These are phyloP conservation scores for Ageneiosus marmoratus DNA, from an alignment of 2,113 vertebrate species.

Conservation along the genomic window DNA sequence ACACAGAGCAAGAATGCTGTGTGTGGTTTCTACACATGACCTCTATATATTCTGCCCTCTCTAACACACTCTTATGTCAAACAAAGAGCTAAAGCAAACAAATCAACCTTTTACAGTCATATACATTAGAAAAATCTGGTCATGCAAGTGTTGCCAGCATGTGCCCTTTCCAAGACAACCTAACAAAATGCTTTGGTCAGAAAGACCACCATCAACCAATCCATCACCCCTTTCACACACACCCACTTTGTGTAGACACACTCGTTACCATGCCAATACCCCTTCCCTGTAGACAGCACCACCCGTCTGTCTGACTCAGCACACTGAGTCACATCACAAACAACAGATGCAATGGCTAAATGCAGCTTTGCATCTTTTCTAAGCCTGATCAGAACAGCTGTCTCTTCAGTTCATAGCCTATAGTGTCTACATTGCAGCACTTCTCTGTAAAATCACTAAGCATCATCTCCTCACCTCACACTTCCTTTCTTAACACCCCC, in stretches of 20 bases:
- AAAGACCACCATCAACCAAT: constrained; percentile 1
- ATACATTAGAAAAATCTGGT: background rate
- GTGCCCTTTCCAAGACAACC: background rate
- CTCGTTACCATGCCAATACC: constrained; percentile 33
- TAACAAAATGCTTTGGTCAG: background rate
- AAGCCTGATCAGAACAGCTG: constrained; percentile 8
- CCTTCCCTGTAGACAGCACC: constrained; percentile 20
- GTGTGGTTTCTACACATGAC: background rate
- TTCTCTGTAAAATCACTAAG: background rate
- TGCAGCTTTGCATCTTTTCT: background rate
- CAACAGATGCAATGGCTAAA: background rate
- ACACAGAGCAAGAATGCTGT: constrained; percentile 17
- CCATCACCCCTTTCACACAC: background rate
- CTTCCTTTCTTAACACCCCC: background rate
- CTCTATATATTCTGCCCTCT: background rate
- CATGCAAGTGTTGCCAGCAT: background rate
- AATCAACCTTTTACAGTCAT: background rate
- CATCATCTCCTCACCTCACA: background rate
- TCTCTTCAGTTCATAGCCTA: background rate
- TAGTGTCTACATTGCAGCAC: background rate
- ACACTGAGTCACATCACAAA: constrained; percentile 35
- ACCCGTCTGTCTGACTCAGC: constrained; percentile 54
- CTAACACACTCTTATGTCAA: background rate
- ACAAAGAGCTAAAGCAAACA: constrained; percentile 5
- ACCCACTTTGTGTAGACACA: constrained; percentile 3